Conservation (phyloP, 2,888 invertebrate species). For the Lissocephala sabroskyi region DNA sequence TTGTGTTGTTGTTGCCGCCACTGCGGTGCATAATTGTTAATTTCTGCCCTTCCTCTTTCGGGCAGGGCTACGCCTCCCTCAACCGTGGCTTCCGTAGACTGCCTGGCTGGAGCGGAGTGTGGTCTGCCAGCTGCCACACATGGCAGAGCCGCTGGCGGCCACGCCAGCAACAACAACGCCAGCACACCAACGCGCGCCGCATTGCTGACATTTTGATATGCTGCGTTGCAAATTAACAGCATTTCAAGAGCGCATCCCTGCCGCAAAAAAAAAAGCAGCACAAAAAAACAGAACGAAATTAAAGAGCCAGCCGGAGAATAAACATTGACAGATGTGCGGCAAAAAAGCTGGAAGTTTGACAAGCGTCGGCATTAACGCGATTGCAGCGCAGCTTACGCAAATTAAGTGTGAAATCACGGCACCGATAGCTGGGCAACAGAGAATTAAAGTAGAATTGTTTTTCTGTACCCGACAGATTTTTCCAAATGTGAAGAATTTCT, state of each 20-base stretch:
- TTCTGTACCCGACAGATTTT: too few relatives aligned
- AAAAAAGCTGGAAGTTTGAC: neutral
- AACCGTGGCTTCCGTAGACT: too few relatives aligned
- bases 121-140: neutral
- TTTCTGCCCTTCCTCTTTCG: conserved; percentile 30
- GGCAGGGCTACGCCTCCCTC: neutral
- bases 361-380: conserved; percentile 12
- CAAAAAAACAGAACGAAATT: too few relatives aligned
- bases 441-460: too few relatives aligned
- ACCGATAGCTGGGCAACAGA: conserved; percentile 8
- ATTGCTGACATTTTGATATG: conserved; percentile 44
- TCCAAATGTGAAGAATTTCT: too few relatives aligned
- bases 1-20: conserved; percentile 22
- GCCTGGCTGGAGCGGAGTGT: conserved; percentile 18
- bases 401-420: conserved; percentile 52
- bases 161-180: conserved; percentile 7
- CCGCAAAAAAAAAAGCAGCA: conserved; percentile 30
- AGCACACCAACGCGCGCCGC: conserved; percentile 15
- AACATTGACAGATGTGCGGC: conserved; percentile 38
- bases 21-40: conserved; percentile 58
- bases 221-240: conserved; percentile 54
- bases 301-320: conserved; percentile 34
- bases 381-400: conserved; percentile 62
- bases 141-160: neutral
- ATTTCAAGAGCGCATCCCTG: conserved; percentile 43